These are phyloP conservation scores for Brenthis hecate DNA, from an alignment of 2,888 invertebrate genomes.

Conservation along the genomic window DNA sequence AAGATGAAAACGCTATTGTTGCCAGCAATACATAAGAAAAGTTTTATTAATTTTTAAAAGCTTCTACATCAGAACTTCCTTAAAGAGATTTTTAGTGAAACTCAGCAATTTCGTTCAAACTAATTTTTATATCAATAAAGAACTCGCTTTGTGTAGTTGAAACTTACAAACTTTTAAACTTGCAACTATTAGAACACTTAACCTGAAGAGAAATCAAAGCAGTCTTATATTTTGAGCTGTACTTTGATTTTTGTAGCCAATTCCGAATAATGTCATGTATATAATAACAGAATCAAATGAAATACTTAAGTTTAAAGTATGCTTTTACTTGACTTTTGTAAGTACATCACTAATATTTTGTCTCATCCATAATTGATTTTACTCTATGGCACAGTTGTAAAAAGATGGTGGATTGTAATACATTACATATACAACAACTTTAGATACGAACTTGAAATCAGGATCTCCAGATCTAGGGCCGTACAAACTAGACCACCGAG, in stretches of 20 bases:
- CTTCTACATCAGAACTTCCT: constrained; percentile 25
- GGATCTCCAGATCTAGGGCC: too few relatives aligned
- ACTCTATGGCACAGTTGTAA: too few relatives aligned
- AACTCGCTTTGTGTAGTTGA: constrained; percentile 17
- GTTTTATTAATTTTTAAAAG: constrained; percentile 32
- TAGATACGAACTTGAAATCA: too few relatives aligned
- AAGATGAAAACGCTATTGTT: not conserved
- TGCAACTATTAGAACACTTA: constrained; percentile 21
- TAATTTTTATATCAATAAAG: constrained; percentile 33
- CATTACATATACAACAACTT: too few relatives aligned
- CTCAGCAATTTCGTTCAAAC: constrained; percentile 22
- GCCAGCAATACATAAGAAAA: constrained; percentile 23
- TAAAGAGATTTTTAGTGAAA: constrained; percentile 26
- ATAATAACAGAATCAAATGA: too few relatives aligned
- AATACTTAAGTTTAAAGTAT: not conserved
- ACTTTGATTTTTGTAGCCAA: too few relatives aligned
- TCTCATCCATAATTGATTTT: too few relatives aligned
- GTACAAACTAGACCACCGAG: too few relatives aligned
- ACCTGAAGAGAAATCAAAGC: constrained; percentile 9
- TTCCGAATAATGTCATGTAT: too few relatives aligned
- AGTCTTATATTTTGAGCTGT: not conserved
- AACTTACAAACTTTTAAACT: constrained; percentile 28
- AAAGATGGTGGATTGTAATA: too few relatives aligned
- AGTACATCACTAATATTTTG: too few relatives aligned
- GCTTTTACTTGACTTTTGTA: too few relatives aligned